Evolutionary conservation across 2,888 invertebrate species (phyloP).

Genomic region (Pammene aurita): DNA sequence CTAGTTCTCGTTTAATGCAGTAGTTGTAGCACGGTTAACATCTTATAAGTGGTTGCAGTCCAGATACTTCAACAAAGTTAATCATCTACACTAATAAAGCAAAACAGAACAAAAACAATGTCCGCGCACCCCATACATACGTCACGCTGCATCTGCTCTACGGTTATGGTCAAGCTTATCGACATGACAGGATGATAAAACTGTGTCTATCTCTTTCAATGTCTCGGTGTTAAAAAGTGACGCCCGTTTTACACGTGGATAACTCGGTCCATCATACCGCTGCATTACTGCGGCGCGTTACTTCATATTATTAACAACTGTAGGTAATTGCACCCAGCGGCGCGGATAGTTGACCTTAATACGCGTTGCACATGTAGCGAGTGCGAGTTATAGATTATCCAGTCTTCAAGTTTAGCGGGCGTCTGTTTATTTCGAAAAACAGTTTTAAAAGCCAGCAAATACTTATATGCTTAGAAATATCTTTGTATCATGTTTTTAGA

Average conservation of each 20-base stretch:
- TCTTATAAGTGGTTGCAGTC: not conserved
- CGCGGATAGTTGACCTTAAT: slow-evolving; percentile 39
- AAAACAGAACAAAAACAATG: not conserved
- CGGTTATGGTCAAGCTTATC: too few relatives aligned
- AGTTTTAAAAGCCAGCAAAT: too few relatives aligned
- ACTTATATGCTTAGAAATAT: too few relatives aligned
- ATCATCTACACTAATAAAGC: not conserved
- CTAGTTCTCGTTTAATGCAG: too few relatives aligned
- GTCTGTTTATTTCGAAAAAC: not conserved
- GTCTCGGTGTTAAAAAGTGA: too few relatives aligned
- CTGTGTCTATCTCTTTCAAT: too few relatives aligned
- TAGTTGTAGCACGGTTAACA: too few relatives aligned
- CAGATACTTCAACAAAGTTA: not conserved
- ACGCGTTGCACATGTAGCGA: slow-evolving; percentile 37
- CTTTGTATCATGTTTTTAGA: too few relatives aligned
- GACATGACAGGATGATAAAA: too few relatives aligned
- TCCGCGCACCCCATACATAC: not conserved
- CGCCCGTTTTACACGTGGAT: not conserved
- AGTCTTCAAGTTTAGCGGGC: not conserved
- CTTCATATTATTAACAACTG: slow-evolving; percentile 37
- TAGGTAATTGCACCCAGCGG: slow-evolving; percentile 36
- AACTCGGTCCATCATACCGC: slow-evolving; percentile 7
- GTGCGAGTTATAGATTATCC: slow-evolving; percentile 14
- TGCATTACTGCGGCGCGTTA: slow-evolving; percentile 30
- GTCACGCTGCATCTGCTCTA: not conserved